phyloP scores from a whole-genome alignment of 2,888 invertebrate genomes.

The Athalia cordata region DNA sequence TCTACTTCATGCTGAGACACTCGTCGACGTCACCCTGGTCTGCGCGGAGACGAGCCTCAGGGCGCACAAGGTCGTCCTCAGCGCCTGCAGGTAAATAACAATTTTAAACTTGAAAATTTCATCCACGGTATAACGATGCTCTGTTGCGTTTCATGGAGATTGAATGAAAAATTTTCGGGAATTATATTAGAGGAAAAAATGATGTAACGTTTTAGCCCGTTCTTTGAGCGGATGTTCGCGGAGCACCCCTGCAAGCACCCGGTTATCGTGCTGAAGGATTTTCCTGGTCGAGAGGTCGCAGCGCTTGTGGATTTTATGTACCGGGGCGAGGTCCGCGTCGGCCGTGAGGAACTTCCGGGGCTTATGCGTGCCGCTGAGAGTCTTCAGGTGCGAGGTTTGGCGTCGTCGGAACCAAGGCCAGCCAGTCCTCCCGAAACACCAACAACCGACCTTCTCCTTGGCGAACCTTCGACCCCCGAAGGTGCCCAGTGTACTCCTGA shows the following conservation, averaged over 20 bases:
- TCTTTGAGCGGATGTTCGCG: slow-evolving; percentile 91
- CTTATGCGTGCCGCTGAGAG: slow-evolving; percentile 92
- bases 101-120: no score
- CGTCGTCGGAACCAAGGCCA: slow-evolving; percentile 76
- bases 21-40: slow-evolving; percentile 93
- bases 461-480: slow-evolving; percentile 77
- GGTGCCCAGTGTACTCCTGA: slow-evolving; percentile 68
- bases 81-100: slow-evolving; percentile 79
- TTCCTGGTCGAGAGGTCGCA: slow-evolving; percentile 91
- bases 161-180: neutral
- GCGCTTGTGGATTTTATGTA: slow-evolving; percentile 96
- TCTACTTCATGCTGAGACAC: slow-evolving; percentile 89
- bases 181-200: neutral
- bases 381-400: slow-evolving; percentile 87
- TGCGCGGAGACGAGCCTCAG: slow-evolving; percentile 90
- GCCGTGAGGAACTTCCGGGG: slow-evolving; percentile 87
- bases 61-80: slow-evolving; percentile 93
- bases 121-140: neutral
- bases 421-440: slow-evolving; percentile 74
- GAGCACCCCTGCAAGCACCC: slow-evolving; percentile 96
- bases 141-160: neutral
- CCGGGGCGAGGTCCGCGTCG: slow-evolving; percentile 92
- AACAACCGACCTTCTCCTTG: slow-evolving; percentile 67
- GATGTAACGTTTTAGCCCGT: slow-evolving; percentile 80
- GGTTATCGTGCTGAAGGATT: slow-evolving; percentile 93